Evolutionary conservation across 1,140 invertebrate species (phyloP).

Genomic region (Oncopodura yosiiana): DNA sequence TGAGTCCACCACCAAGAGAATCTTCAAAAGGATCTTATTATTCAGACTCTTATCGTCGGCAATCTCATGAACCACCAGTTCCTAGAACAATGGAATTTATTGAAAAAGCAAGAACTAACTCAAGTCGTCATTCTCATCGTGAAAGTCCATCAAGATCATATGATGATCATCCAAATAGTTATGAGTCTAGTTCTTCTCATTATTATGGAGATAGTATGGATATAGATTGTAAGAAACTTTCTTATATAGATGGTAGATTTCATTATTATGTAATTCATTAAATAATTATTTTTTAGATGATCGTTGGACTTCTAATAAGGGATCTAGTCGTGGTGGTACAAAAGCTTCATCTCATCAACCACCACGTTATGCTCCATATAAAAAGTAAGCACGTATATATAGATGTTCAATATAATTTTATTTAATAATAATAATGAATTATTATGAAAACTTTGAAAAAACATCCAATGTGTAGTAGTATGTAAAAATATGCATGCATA

Average conservation of each 20-base stretch:
- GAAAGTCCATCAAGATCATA: background rate
- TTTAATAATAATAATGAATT: too few relatives aligned
- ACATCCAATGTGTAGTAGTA: too few relatives aligned
- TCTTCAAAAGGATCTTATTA: background rate
- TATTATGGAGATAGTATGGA: constrained; percentile 5
- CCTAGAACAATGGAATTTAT: constrained; percentile 12
- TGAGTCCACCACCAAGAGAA: too few relatives aligned
- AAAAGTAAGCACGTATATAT: too few relatives aligned
- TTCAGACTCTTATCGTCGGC: background rate
- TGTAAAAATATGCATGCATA: too few relatives aligned
- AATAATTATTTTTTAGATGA: too few relatives aligned
- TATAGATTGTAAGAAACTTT: too few relatives aligned
- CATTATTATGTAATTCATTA: too few relatives aligned
- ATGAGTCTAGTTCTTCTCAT: background rate
- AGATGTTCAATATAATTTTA: too few relatives aligned
- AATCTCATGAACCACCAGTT: background rate
- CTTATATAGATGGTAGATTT: too few relatives aligned
- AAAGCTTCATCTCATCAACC: constrained; percentile 11
- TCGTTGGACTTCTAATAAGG: constrained; percentile 1
- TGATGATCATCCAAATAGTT: background rate
- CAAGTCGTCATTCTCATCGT: background rate
- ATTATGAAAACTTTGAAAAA: too few relatives aligned
- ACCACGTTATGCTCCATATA: constrained; percentile 17
- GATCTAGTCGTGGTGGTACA: background rate
- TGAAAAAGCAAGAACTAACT: constrained; percentile 9